Percentiles rank a stretch among this genome's conserved stretches.
Conservation (phyloP, 2,113 vertebrate species). For the Upupa epops region DNA sequence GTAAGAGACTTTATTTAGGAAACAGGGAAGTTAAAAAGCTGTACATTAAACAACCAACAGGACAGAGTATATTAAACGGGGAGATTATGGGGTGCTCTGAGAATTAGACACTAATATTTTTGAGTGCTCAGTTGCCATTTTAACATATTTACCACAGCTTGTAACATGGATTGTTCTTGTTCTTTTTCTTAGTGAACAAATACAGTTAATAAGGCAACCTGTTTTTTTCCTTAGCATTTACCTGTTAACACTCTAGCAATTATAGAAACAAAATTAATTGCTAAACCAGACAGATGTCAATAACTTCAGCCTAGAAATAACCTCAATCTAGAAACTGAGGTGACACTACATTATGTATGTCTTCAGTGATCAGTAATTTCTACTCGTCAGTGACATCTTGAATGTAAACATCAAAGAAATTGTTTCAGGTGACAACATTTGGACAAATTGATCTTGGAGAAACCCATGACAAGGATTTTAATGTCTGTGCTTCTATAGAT, state of each 20-base stretch:
- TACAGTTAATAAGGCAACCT: not conserved
- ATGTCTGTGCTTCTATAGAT: not conserved
- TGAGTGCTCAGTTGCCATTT: not conserved
- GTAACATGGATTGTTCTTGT: not conserved
- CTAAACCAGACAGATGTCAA: not conserved
- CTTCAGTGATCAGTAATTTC: not conserved
- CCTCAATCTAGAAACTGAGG: not conserved
- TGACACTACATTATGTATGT: not conserved
- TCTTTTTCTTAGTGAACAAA: not conserved
- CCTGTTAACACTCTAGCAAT: not conserved
- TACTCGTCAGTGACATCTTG: not conserved
- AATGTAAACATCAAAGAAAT: not conserved
- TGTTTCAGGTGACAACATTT: not conserved
- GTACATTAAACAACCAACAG: not conserved
- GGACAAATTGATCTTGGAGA: not conserved
- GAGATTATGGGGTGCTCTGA: not conserved
- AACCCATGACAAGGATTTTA: not conserved
- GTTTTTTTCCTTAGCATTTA: not conserved
- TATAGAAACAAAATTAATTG: not conserved
- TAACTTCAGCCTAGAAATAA: not conserved
- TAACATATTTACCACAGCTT: not conserved
- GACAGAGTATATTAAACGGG: not conserved
- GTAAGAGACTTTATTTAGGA: not conserved
- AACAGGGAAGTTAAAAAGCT: not conserved
- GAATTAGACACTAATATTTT: not conserved